Percentiles rank a stretch among this genome's conserved stretches.
phyloP scores from a whole-genome alignment of 1,140 invertebrate genomes.

The Drosophila obscura region DNA sequence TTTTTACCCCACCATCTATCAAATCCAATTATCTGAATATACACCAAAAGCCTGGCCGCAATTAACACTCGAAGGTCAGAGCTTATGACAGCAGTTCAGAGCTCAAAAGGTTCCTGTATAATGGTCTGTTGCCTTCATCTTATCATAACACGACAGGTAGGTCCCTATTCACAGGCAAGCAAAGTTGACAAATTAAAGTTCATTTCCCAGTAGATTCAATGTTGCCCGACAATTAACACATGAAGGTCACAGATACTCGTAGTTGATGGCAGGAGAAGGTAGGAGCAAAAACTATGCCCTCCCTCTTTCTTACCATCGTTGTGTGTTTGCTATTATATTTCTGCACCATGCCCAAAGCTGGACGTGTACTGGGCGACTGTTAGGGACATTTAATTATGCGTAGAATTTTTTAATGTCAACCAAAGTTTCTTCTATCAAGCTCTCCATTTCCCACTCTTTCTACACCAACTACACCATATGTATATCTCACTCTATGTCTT shows the following conservation, averaged over 20 bases:
- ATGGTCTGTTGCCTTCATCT: background rate
- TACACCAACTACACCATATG: background rate
- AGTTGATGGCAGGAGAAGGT: background rate
- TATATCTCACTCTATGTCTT: background rate
- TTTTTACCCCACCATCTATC: too few species aligned
- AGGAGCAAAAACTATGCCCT: background rate
- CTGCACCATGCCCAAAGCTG: background rate
- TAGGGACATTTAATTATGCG: constrained; percentile 49
- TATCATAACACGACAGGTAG: background rate
- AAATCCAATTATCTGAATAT: too few species aligned
- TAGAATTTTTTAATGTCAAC: constrained; percentile 40
- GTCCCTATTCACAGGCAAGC: background rate
- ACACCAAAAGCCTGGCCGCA: background rate
- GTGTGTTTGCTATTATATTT: background rate
- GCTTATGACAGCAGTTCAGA: background rate
- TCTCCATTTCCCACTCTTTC: background rate
- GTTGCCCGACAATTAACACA: constrained; percentile 4
- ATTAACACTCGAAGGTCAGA: constrained; percentile 22
- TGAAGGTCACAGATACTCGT: constrained; percentile 6
- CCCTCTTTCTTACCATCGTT: constrained; percentile 4
- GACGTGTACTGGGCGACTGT: constrained; percentile 12
- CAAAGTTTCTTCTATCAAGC: constrained; percentile 29
- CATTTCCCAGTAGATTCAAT: constrained; percentile 2
- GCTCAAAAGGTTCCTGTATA: background rate
- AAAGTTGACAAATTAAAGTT: constrained; percentile 6